Evolutionary conservation across 23 tunicate species (phyloP), one percentile per base, ranked within the genome.

Genomic region (Corella eumyota): DNA sequence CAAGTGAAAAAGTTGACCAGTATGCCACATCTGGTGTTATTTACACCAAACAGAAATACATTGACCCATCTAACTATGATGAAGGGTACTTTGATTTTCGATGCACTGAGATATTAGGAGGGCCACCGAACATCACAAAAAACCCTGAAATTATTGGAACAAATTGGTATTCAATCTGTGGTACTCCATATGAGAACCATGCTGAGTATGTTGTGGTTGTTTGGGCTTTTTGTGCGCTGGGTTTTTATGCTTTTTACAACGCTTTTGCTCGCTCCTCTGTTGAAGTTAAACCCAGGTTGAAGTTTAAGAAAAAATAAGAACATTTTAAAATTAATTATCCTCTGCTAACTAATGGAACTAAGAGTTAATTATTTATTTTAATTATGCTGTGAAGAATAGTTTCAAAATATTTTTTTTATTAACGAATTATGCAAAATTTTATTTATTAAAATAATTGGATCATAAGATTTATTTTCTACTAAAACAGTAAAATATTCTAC

Each of bases 11-110:
- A 29, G 80, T 84, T 32, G 73, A 84, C 15, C 82, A 68, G 58
- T 76, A 76, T 45, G 77, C 82, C 7, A 53, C 59, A 17, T 69
- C 94, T 32, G 94, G 94, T 30, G 94, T 65, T 9, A 53, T 69
- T 20, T 84, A 84, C 62, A 70, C 68, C 33, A 84, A 84, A 65
- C 94, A 84, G 62, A 80, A 80, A 30, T 84, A 84, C 40, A 29
- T 84, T 34, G 94, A 84, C 37, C 94, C 94, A 28, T 36, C 29
- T 27, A 61, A 73, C 19, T 84, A 75, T 36, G 83, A 84, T 50
- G 94, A 84, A 69, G 83, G 83, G 4, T 84, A 84, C 61, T 77
- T 84, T 45, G 94, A 84, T 34, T 84, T 84, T 32, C 83, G 80
- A 7, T 84, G 94, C 62, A 62, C 69, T 29, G 76, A 72, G 23